Base-by-base conservation (phyloP, 2,888 invertebrate genomes). In the Meloe dianella region DNA sequence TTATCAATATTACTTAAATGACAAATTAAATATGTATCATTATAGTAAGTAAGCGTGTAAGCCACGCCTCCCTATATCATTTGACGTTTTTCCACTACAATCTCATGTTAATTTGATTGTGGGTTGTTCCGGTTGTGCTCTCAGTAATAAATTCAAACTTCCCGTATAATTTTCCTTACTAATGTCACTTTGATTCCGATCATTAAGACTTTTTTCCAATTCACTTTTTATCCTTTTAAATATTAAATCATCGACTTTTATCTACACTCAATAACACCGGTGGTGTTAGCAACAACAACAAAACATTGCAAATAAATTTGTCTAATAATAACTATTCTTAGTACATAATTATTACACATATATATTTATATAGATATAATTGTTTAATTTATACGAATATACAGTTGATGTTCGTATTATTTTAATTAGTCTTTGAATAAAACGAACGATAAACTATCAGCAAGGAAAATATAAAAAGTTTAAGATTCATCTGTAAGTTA, bases 21-120 rank as follows among this genome's bases (percentile, higher is more conserved):
- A 71, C 70, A 76, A 77, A 79, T 79, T 79, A 79, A 79, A 79
- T 78, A 78, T 76, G 77, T 78, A 76, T 79, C 76, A 79, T 79
- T 79, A 79, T 74, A 75, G 75, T 77, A 76, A 77, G 75, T 75
- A 75, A 75, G 71, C 70, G 67, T 70, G 66, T 69, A 65, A 63
- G 73, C 69, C 76, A 75, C 78, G 77, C 78, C 77, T 74, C 69
- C 24, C 73, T 69, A 69, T 77, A 77, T 79, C 76, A 77, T 78
- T 78, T 78, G 73, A 73, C 74, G 74, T 76, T 78, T 77, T 77
- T 76, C 75, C 74, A 70, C 72, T 73, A 74, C 73, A 75, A 75
- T 74, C 73, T 76, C 72, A 77, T 76, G 72, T 73, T 70, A 70
- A 70, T 70, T 66, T 67, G 66, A 70, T 67, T 70, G 70, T 70